Percentiles rank a stretch among this genome's conserved stretches.
Conservation (phyloP, 2,888 invertebrate genomes). For the Mantis religiosa region DNA sequence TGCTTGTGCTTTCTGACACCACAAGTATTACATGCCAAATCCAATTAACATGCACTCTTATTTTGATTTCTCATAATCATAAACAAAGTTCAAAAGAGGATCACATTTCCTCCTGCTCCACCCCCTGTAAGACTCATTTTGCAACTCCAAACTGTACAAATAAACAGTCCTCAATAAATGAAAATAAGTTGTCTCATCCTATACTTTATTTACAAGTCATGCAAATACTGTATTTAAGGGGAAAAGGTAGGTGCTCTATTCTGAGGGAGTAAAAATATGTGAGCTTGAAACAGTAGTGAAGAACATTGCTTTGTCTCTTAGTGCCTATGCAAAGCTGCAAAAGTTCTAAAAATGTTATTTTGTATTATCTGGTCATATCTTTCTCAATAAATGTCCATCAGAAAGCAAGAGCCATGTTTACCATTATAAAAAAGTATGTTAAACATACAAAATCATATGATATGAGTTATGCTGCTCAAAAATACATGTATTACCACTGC, state of each 20-base stretch:
- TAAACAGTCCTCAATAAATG: not conserved
- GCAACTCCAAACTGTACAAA: not conserved
- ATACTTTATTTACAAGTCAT: not conserved
- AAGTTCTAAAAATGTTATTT: not conserved
- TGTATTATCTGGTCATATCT: not conserved
- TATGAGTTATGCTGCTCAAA: not conserved
- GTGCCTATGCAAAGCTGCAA: not conserved
- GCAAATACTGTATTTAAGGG: slow-evolving; percentile 1
- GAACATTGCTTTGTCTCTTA: not conserved
- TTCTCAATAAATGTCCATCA: not conserved
- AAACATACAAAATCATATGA: not conserved
- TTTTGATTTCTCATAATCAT: not conserved
- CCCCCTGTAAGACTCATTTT: not conserved
- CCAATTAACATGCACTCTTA: not conserved
- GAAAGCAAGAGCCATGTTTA: not conserved
- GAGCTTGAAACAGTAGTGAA: not conserved
- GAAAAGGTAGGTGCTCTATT: not conserved
- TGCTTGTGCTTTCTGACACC: not conserved
- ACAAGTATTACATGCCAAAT: not conserved
- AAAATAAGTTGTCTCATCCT: not conserved
- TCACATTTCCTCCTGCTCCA: not conserved
- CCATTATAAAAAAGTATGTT: not conserved
- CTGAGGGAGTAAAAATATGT: not conserved
- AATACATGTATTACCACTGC: not conserved
- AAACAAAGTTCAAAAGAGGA: not conserved